Evolutionary conservation across 1,140 invertebrate species (phyloP), one percentile per base, ranked within the genome.

Genomic region (Augochlora pura): DNA sequence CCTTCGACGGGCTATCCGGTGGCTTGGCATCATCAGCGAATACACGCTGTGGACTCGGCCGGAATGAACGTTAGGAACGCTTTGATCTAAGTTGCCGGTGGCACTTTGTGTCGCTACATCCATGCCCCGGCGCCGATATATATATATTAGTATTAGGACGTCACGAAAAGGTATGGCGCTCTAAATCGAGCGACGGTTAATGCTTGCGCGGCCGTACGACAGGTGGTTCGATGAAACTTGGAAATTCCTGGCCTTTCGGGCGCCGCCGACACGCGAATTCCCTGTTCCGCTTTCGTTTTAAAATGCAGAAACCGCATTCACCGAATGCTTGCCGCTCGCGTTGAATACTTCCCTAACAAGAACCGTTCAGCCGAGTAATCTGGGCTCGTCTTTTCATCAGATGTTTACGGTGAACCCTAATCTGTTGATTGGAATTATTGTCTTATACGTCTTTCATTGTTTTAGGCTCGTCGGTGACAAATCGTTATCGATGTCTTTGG

Each of bases 1-100:
- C 77, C 42, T 70, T 59, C 59, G 49, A 23, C n/a, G 64, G 63
- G 86, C 63, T 84, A 75, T 81, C 69, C 74, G 80, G 27, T 74
- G 73, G 77, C 77, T 83, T 86, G 77, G 65, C 79, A 81, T 80
- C 75, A 84, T 80, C 75, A 80, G 60, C 83, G 77, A 74, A n/a
- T n/a, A n/a, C 65, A 72, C 75, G 79, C 54, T 82, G 81, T 86
- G 82, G 76, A 88, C 77, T 87, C 88, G 78, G 42, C 75, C 77
- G 86, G 86, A 89, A 89, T 88, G 81, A 90, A 88, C 89, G 87
- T 84, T 75, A 70, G 79, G 62, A 79, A 77, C 83, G 83, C 87
- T 90, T 89, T 90, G 89, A 89, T 89, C 85, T 79, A 52, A 49
- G 54, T 46, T 42, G 27, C 27, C 49, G 62, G 68, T 70, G 62